These are phyloP conservation scores for Motacilla tschutschensis DNA, from an alignment of 2,113 vertebrate species.

Conservation along the genomic window DNA sequence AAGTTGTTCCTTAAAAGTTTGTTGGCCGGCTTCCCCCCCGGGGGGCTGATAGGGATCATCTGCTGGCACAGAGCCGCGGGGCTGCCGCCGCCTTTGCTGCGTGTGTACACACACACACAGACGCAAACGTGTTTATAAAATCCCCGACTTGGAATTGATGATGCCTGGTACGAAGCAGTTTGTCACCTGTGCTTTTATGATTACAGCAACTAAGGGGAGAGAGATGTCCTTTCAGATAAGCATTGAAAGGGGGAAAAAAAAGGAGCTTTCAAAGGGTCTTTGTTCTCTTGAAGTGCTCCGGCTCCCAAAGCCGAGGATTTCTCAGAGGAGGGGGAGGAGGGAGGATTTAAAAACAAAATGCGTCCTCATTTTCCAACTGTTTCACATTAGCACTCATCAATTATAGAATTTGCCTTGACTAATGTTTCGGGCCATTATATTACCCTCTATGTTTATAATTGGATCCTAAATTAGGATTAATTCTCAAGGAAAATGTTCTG, in stretches of 20 bases:
- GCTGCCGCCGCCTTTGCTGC: neutral
- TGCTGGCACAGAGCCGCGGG: neutral
- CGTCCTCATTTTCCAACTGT: conserved; percentile 48
- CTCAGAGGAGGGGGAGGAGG: conserved; percentile 58
- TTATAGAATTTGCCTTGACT: conserved; percentile 63
- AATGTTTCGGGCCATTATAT: conserved; percentile 38
- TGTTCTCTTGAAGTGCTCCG: conserved; percentile 70
- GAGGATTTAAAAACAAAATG: conserved; percentile 63
- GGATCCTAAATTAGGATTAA: conserved; percentile 50
- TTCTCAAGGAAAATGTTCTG: conserved; percentile 36
- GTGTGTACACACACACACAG: neutral
- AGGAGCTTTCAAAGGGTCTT: conserved; percentile 73
- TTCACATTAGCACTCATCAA: conserved; percentile 43
- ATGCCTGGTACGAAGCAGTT: conserved; percentile 59
- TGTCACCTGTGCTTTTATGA: conserved; percentile 77
- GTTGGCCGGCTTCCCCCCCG: neutral
- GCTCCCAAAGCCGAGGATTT: conserved; percentile 41
- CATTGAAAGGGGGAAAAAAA: conserved; percentile 36
- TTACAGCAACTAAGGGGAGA: conserved; percentile 61
- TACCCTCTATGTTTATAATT: conserved; percentile 48
- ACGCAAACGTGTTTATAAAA: neutral
- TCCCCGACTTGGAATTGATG: conserved; percentile 17
- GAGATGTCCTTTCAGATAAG: conserved; percentile 79
- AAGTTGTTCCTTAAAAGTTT: conserved; percentile 37
- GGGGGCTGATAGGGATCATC: neutral